Base-by-base conservation (phyloP, 1,140 invertebrate species). In the Pseudachorutes palmiensis region DNA sequence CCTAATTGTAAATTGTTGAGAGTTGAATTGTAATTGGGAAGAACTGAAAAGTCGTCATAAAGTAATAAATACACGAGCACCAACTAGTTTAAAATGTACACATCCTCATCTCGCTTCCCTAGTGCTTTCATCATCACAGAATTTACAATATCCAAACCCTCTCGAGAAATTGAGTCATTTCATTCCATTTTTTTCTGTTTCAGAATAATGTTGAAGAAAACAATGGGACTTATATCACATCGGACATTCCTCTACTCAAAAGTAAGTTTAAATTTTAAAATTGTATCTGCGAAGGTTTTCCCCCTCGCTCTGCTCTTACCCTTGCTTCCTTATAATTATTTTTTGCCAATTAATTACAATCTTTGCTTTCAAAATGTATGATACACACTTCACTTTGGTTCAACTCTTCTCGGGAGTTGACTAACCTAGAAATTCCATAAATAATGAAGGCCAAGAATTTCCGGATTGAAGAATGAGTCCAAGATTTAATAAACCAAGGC, bases 141-240 rank as follows among this genome's bases (percentile, higher is more conserved):
- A n/a, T n/a, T n/a, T n/a, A n/a, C n/a, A n/a, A n/a, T n/a, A n/a
- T n/a, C n/a, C n/a, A n/a, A n/a, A n/a, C n/a, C n/a, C n/a, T n/a
- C n/a, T n/a, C n/a, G n/a, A 3, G 3, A 28, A 36, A 41, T 22
- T 41, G 2, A 33, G 30, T 22, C 28, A 29, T 41, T 41, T 55
- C n/a, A n/a, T n/a, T n/a, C n/a, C n/a, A n/a, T n/a, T n/a, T 51
- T 45, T 59, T 19, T 77, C 78, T 75, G 70, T 83, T 83, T 58
- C 83, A 89, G 87, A 88, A 88, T 78, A 88, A 87, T 70, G 85
- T 91, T 76, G 90, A 91, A 77, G 89, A 92, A 75, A 87, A 86
- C 71, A 86, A 86, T 65, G 87, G 87, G 24, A 87, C 87, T 22
- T 92, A 91, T 78, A 92, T 92, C 83, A 89, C 88, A 70, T 69